Base-by-base conservation (phyloP, 2,113 vertebrate species). In the Syrmaticus mikado region DNA sequence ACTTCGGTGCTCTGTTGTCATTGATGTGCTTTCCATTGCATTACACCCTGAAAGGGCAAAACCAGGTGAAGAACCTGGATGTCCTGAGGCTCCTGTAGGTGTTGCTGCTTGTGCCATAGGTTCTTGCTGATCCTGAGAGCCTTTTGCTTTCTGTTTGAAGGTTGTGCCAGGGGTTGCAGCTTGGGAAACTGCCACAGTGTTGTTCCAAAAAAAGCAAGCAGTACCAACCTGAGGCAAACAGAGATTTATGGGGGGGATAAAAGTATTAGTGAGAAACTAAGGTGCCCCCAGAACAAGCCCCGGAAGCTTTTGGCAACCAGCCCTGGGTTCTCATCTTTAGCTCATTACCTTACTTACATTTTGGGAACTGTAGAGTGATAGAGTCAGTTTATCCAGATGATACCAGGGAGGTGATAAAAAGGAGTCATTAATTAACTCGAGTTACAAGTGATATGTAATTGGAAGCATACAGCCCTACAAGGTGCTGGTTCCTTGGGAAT, bases 121-220 rank as follows among this genome's bases (percentile, higher is more conserved):
- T 0, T 64, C 72, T 89, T 3, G 4, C 77, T 1, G 10, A n/a
- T 53, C 6, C 0, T 45, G 43, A 25, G 2, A 88, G 58, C 83
- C 90, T 95, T 96, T 96, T 34, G 22, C 92, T 96, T 95, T 96
- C 91, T 95, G 25, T 92, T 96, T 91, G 87, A 78, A 94, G 85
- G 57, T 62, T 45, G 61, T 3, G 53, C 91, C 60, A 74, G 79
- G 30, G 21, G 11, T 45, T 90, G 78, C 82, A 88, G 3, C 83
- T 87, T 81, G 60, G 74, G 65, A 43, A 93, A 10, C n/a, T 92
- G 91, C 88, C 85, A 67, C 2, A n/a, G 52, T 28, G 50, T 45
- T 38, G 80, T 65, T 85, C 78, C 93, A 87, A 87, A 92, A 92
- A 93, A 91, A 83, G 62, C 61, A 79, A 87, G 90, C 85, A 91